Evolutionary conservation across 2,888 invertebrate genomes (phyloP).

Genomic region (Nemurella pictetii): DNA sequence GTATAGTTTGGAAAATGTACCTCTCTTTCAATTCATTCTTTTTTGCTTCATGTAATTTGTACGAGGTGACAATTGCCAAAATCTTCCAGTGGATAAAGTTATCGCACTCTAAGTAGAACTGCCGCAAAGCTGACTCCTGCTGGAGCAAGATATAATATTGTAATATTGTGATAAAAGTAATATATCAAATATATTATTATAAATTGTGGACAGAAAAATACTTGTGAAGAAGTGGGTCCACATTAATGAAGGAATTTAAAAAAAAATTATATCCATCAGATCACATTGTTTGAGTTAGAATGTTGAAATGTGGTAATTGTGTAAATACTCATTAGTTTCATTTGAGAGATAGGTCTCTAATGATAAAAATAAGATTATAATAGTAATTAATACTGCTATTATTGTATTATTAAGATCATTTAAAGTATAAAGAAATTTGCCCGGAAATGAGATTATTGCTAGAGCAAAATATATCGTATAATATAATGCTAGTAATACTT

Average conservation of each 20-base stretch:
- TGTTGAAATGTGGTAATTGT: no score
- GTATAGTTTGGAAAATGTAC: no score
- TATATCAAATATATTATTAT: neutral
- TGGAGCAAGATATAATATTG: neutral
- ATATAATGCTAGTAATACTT: neutral
- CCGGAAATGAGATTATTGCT: neutral
- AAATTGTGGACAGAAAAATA: neutral
- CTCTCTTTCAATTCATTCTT: no score
- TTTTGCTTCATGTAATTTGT: no score
- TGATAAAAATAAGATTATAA: neutral
- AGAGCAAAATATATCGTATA: neutral
- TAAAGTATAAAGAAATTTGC: neutral
- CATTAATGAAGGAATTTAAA: neutral
- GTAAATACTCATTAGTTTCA: neutral
- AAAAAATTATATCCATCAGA: no score
- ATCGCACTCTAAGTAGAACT: neutral
- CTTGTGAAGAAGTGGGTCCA: neutral
- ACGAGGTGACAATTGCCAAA: no score
- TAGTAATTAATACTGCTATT: neutral
- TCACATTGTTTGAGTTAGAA: no score
- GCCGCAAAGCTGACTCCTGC: neutral
- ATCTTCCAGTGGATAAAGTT: neutral
- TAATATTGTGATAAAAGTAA: neutral
- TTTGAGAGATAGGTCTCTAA: neutral
- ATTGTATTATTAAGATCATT: neutral